Percentiles rank a stretch among this genome's conserved stretches.
Conservation (phyloP, 2,797 vertebrate species). For the Gallinago stenura region DNA sequence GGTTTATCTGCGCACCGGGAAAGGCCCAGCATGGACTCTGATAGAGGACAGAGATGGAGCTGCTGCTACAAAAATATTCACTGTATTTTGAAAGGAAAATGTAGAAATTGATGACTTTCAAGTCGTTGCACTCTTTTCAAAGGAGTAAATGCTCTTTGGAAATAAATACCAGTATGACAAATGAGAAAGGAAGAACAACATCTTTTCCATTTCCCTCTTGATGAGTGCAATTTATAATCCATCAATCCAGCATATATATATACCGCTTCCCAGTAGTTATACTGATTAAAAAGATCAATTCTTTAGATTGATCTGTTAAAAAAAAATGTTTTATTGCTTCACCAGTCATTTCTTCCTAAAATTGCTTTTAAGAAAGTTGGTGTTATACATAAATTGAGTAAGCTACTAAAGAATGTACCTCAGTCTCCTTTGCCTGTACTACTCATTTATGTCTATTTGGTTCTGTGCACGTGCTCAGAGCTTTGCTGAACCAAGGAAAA, state of each 20-base stretch:
- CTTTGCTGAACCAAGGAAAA: neutral
- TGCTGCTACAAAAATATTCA: neutral
- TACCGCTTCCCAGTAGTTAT: neutral
- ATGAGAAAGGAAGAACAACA: neutral
- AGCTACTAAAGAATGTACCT: neutral
- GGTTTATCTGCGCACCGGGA: constrained; percentile 40
- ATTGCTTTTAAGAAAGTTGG: neutral
- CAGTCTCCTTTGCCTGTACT: neutral
- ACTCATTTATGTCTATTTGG: neutral
- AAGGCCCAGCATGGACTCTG: neutral
- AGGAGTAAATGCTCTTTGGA: neutral
- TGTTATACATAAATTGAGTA: neutral
- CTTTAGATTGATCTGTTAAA: neutral
- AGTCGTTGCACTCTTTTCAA: neutral
- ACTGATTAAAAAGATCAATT: neutral
- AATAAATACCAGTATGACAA: neutral
- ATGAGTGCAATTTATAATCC: neutral
- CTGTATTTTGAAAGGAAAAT: neutral
- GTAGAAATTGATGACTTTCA: neutral
- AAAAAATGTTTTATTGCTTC: neutral
- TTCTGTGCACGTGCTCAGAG: neutral
- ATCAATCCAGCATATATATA: neutral
- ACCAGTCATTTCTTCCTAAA: neutral
- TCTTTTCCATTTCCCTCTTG: neutral
- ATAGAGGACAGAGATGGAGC: neutral